phyloP scores from a whole-genome alignment of 2,113 vertebrate species.

The Aldabrachelys gigantea region DNA sequence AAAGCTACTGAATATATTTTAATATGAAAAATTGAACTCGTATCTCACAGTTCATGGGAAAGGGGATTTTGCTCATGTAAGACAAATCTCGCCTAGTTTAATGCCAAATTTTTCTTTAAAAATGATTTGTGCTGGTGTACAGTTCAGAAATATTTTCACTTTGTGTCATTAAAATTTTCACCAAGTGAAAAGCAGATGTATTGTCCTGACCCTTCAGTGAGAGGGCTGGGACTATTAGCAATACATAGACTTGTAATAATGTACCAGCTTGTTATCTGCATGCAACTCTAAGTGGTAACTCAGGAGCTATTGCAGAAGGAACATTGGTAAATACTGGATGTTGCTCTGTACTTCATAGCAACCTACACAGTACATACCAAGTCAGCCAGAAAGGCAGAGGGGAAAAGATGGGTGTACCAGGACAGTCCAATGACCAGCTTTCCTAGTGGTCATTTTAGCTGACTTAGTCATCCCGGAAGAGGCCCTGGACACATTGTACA shows the following conservation, averaged over 20 bases:
- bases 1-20: neutral
- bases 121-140: neutral
- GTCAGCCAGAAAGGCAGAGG: constrained; percentile 14
- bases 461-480: too few relatives aligned
- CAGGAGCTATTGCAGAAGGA: neutral
- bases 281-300: neutral
- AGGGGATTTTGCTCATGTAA: neutral
- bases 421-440: too few relatives aligned
- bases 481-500: too few relatives aligned
- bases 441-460: too few relatives aligned
- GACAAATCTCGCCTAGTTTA: neutral
- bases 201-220: neutral
- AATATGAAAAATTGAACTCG: neutral
- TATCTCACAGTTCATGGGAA: neutral
- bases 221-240: neutral
- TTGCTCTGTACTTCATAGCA: neutral
- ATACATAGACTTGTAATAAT: neutral
- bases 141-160: constrained; percentile 22
- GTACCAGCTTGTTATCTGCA: neutral
- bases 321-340: neutral
- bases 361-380: neutral
- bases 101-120: neutral
- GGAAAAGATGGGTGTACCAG: neutral
- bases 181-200: neutral
- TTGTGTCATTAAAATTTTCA: neutral